Evolutionary conservation across 2,797 vertebrate genomes (phyloP), one percentile per base, ranked within the genome.

Genomic region (Rhodeus uyekii): DNA sequence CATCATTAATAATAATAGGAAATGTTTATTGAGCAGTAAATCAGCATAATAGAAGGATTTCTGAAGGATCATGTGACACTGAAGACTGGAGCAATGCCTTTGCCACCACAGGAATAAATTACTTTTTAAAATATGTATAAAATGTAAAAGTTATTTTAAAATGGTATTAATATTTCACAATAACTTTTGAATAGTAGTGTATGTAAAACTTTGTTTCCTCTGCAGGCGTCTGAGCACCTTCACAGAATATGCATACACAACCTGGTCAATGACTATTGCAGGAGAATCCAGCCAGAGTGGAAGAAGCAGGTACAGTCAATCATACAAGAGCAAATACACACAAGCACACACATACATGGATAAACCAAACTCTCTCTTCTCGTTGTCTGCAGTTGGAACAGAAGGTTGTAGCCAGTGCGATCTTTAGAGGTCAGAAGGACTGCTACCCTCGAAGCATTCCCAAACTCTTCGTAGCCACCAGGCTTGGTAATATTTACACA

Each of bases 381-480:
- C 13, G 8, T 36, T 68, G 48, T 39, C 16, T 85, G 32, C 90
- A 99, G 98, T 88, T 99, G 92, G 96, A 96, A 90, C 98, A 98
- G 84, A 99, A 99, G 89, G 96, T 97, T 13, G 93, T 96, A 60
- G 98, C 98, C 85, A 99, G 98, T 89, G 96, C 97, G 87, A 94
- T 99, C 87, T 99, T 99, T 92, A 97, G 95, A 87, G 96, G 95
- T 80, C 97, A 98, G 91, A 99, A 99, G 86, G 96, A 98, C 89
- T 96, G 95, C 90, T 99, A 99, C 83, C 96, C 97, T 44, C 95
- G 94, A 90, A 98, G 97, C 3, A 97, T 99, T 80, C 96, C 96
- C 34, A 94, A 95, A 42, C 96, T 99, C 78, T 99, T 99, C 90
- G 94, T 99, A 87, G 96, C 95, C 91, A 96, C 97, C 1, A 94